Evolutionary conservation across 1,140 invertebrate genomes (phyloP).

Genomic region (Ylistrum balloti): DNA sequence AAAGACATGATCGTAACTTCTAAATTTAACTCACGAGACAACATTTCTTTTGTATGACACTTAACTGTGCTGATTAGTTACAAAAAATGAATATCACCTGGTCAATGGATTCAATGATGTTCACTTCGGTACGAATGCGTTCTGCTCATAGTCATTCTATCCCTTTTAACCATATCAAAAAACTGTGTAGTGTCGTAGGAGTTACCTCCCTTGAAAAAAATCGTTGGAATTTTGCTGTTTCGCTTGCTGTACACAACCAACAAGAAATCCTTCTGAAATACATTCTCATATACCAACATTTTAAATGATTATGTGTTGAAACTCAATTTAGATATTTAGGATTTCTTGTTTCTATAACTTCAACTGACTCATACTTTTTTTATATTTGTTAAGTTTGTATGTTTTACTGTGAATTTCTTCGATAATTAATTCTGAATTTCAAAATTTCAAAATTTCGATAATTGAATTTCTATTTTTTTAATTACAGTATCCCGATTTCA

Average conservation of each 20-base stretch:
- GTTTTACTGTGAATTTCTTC: neutral
- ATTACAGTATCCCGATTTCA: neutral
- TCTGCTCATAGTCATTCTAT: neutral
- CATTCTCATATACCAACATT: no score
- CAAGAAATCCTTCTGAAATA: neutral
- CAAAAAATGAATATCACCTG: neutral
- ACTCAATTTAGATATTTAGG: neutral
- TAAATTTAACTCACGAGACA: conserved; percentile 39
- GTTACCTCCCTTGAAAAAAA: neutral
- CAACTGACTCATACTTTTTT: neutral
- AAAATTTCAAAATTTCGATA: neutral
- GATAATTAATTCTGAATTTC: neutral
- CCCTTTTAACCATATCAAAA: neutral
- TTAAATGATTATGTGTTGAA: neutral
- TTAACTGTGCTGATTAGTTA: conserved; percentile 20
- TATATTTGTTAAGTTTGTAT: neutral
- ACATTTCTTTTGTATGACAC: neutral
- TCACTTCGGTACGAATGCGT: neutral
- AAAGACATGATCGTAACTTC: neutral
- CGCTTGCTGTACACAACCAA: no score
- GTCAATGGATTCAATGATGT: neutral
- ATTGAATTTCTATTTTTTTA: conserved; percentile 14
- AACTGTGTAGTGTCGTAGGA: neutral
- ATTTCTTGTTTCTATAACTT: neutral
- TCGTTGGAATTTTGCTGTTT: no score